Conservation (phyloP, 1,140 invertebrate genomes). For the Drosophila bipectinata region DNA sequence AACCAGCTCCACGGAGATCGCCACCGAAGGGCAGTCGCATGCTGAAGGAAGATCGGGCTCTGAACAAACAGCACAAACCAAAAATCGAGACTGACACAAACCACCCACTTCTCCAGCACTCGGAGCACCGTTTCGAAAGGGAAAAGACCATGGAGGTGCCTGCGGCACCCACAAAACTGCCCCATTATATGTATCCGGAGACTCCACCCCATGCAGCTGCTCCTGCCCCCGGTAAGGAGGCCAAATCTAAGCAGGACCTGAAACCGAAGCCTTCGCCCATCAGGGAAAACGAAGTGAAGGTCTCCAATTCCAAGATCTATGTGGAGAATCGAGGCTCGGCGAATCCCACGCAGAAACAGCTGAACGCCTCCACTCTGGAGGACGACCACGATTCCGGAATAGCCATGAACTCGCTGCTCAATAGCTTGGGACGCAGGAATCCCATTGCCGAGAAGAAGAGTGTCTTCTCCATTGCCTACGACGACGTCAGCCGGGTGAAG, state of each 20-base stretch:
- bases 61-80: slow-evolving; percentile 71
- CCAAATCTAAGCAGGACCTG: slow-evolving; percentile 36
- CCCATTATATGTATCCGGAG: slow-evolving; percentile 86
- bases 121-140: slow-evolving; percentile 89
- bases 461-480: slow-evolving; percentile 96
- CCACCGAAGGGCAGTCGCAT: slow-evolving; percentile 69
- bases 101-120: slow-evolving; percentile 90
- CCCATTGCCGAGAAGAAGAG: slow-evolving; percentile 95
- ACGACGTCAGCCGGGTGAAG: slow-evolving; percentile 87
- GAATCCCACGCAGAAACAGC: slow-evolving; percentile 62
- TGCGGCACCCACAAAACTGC: slow-evolving; percentile 87
- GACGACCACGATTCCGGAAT: slow-evolving; percentile 91
- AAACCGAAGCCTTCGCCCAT: slow-evolving; percentile 76
- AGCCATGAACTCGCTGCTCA: slow-evolving; percentile 87
- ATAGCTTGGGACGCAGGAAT: slow-evolving; percentile 86
- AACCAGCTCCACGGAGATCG: slow-evolving; percentile 77
- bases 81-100: slow-evolving; percentile 82
- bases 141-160: slow-evolving; percentile 87
- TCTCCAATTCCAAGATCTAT: slow-evolving; percentile 63
- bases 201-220: slow-evolving; percentile 78
- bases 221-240: slow-evolving; percentile 12
- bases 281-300: slow-evolving; percentile 78
- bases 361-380: slow-evolving; percentile 84
- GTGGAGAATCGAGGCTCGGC: slow-evolving; percentile 16
- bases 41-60: slow-evolving; percentile 76